Conservation (phyloP, 2,113 vertebrate genomes). For the Calcarius ornatus region DNA sequence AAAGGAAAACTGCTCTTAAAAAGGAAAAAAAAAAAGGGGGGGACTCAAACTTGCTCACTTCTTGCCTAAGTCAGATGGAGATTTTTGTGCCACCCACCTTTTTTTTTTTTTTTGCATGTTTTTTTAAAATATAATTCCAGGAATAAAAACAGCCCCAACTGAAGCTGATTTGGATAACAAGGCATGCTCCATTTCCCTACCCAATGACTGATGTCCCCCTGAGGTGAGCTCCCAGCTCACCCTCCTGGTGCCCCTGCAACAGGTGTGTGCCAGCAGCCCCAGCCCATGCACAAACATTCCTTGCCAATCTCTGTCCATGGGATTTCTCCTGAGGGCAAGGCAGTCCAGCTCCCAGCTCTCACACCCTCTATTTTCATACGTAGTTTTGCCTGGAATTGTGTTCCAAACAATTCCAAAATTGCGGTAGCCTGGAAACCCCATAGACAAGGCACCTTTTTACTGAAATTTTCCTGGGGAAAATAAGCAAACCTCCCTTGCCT, state of each 20-base stretch:
- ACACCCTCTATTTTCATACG: fast-evolving
- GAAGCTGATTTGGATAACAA: background rate
- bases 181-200: background rate
- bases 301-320: background rate
- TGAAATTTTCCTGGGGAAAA: background rate
- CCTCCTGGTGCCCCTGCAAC: background rate
- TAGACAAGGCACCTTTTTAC: background rate
- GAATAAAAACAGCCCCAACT: background rate
- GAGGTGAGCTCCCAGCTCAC: background rate
- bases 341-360: background rate
- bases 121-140: background rate
- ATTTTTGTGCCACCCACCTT: background rate
- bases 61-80: background rate
- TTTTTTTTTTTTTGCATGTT: background rate
- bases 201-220: background rate
- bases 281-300: background rate
- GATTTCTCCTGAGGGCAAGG: background rate
- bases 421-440: background rate
- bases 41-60: background rate
- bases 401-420: background rate
- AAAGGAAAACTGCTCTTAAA: background rate
- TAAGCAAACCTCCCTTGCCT: background rate
- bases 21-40: fast-evolving
- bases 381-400: background rate
- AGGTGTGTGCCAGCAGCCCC: background rate